These are phyloP conservation scores for Premnoplex brunnescens DNA, from an alignment of 2,797 vertebrate genomes.

Conservation along the genomic window DNA sequence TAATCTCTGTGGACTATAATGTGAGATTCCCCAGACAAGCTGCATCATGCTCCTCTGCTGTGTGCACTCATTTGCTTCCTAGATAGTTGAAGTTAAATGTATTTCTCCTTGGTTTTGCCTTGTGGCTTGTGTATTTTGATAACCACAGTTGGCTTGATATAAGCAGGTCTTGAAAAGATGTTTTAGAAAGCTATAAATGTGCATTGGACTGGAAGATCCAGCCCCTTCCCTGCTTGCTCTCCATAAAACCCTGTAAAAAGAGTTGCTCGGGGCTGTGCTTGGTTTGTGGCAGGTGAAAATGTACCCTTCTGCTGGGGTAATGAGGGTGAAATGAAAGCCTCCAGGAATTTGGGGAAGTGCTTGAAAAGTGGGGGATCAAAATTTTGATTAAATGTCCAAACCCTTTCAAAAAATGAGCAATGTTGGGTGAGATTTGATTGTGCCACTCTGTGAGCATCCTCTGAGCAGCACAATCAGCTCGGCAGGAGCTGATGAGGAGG, in stretches of 20 bases:
- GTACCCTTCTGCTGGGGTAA: background rate
- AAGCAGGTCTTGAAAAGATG: background rate
- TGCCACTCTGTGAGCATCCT: background rate
- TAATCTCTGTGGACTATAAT: background rate
- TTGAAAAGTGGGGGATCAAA: background rate
- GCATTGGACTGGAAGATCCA: background rate
- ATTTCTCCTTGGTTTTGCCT: background rate
- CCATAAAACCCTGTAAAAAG: background rate
- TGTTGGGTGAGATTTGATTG: background rate
- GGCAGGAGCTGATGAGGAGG: background rate
- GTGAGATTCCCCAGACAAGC: background rate
- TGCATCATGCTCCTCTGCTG: fast-evolving
- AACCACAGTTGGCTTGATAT: background rate
- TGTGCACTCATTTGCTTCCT: background rate
- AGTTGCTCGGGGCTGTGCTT: background rate
- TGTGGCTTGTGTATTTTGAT: background rate
- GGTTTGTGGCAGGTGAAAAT: background rate
- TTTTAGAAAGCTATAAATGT: background rate
- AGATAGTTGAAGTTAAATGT: background rate
- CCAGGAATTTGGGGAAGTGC: background rate
- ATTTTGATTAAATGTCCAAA: background rate
- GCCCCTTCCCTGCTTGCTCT: fast-evolving
- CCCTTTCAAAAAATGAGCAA: background rate
- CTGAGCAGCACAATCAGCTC: constrained; percentile 13
- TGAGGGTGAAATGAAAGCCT: background rate